Evolutionary conservation across 2,113 vertebrate species (phyloP), one percentile per base, ranked within the genome.

Genomic region (Microtus pennsylvanicus): DNA sequence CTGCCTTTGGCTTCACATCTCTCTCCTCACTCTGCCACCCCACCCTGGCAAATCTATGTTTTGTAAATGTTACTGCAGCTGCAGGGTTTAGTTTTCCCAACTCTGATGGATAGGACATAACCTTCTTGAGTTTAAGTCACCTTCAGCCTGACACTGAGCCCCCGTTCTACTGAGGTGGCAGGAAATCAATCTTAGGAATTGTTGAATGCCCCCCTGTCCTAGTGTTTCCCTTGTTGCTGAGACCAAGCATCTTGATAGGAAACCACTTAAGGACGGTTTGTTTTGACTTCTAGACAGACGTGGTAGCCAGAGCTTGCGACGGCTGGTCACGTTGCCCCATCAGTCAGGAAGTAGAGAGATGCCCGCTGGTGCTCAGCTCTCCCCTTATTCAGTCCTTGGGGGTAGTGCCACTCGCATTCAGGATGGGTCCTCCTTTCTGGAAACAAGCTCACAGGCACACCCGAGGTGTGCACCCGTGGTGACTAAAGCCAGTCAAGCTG

Each of bases 81-180:
- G 45, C 83, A 78, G 75, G 69, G 81, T 24, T 83, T 88, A 65
- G 70, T 61, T 22, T 87, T 55, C 65, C 65, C 58, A 86, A 28
- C 58, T 72, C 24, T 65, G 38, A 50, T 22, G 58, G 74, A 85
- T 94, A 82, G 75, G 26, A 82, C 89, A 33, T 35, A 58, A 47
- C 69, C 67, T 88, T 96, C 55, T 76, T 85, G 38, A 76, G 28
- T 91, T 77, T 82, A 89, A 85, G 89, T 74, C 22, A 88, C 16
- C 19, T 90, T 90, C 72, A 82, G 6, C 80, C 87, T 87, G 58
- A 80, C 45, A n/a, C 1, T 5, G 72, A 63, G 35, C 11, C 45
- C 30, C 42, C 12, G 61, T 88, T 94, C 70, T 80, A 33, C 69
- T 42, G 76, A 92, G 30, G 65, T 86, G 70, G 35, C 13, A 94